phyloP scores from a whole-genome alignment of 2,888 invertebrate genomes.

The Stenichneumon culpator region DNA sequence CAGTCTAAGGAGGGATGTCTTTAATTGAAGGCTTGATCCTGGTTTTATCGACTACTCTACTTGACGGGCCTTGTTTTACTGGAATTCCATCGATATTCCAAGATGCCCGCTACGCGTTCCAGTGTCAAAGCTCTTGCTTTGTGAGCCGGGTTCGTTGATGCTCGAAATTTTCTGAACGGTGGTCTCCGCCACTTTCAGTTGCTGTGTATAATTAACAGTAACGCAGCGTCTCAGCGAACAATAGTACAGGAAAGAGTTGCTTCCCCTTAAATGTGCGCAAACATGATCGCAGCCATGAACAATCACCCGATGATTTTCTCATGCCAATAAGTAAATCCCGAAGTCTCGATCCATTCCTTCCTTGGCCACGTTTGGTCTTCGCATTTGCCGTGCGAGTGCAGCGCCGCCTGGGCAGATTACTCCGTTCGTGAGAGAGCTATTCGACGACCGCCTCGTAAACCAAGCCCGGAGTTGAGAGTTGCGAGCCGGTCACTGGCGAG shows the following conservation, averaged over 20 bases:
- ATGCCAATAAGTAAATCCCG: constrained; percentile 40
- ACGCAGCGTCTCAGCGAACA: neutral
- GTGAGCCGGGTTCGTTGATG: constrained; percentile 35
- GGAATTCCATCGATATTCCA: neutral
- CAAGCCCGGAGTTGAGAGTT: constrained; percentile 37
- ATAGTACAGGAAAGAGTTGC: neutral
- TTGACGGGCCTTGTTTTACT: neutral
- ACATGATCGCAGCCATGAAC: constrained; percentile 24
- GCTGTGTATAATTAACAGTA: neutral
- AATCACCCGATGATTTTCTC: constrained; percentile 39
- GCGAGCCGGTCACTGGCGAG: constrained; percentile 42
- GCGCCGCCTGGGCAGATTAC: constrained; percentile 58
- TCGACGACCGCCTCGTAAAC: constrained; percentile 59
- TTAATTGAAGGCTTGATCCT: too few relatives aligned
- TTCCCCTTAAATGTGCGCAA: constrained; percentile 32
- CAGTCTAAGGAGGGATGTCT: too few relatives aligned
- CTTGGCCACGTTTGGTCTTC: constrained; percentile 28
- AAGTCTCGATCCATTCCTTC: neutral
- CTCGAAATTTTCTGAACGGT: constrained; percentile 8
- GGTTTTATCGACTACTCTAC: too few relatives aligned
- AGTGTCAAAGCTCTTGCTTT: neutral
- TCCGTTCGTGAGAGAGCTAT: constrained; percentile 43
- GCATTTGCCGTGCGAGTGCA: constrained; percentile 49
- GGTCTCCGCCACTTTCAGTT: neutral
- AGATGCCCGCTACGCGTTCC: neutral